Conservation (phyloP, 2,113 vertebrate species). For the Psittacula cyanocephala region DNA sequence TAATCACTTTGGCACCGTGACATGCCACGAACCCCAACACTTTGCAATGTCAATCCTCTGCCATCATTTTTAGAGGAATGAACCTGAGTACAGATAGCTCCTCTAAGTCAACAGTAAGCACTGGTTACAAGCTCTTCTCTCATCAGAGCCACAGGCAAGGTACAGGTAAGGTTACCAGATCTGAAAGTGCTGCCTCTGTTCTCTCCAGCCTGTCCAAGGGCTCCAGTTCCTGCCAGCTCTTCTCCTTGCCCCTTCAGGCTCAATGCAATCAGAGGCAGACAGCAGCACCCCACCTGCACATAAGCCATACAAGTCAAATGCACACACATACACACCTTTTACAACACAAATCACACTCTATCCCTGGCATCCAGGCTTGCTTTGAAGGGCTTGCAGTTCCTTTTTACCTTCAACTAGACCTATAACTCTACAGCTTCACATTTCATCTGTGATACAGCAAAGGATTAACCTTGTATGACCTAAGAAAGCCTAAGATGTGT, state of each 20-base stretch:
- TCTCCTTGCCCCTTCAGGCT: not conserved
- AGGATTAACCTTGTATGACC: not conserved
- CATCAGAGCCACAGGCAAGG: not conserved
- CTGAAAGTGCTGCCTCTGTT: rapidly evolving
- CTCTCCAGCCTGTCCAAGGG: rapidly evolving
- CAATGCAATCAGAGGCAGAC: not conserved
- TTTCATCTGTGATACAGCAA: not conserved
- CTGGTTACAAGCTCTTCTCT: not conserved
- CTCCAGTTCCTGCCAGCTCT: not conserved
- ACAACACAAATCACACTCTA: not conserved
- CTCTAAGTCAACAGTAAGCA: not conserved
- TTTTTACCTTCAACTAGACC: not conserved
- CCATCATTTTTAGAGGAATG: not conserved
- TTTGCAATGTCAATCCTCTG: not conserved
- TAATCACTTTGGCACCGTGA: not conserved
- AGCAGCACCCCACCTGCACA: not conserved
- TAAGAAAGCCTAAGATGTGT: not conserved
- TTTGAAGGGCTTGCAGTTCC: not conserved
- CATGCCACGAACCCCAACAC: not conserved
- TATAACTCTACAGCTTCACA: not conserved
- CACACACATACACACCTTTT: not conserved
- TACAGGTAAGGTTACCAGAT: not conserved
- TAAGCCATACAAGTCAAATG: not conserved
- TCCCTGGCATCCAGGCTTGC: not conserved
- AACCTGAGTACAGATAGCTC: not conserved